Base-by-base conservation (phyloP, 2,797 vertebrate genomes). In the Lacerta agilis region DNA sequence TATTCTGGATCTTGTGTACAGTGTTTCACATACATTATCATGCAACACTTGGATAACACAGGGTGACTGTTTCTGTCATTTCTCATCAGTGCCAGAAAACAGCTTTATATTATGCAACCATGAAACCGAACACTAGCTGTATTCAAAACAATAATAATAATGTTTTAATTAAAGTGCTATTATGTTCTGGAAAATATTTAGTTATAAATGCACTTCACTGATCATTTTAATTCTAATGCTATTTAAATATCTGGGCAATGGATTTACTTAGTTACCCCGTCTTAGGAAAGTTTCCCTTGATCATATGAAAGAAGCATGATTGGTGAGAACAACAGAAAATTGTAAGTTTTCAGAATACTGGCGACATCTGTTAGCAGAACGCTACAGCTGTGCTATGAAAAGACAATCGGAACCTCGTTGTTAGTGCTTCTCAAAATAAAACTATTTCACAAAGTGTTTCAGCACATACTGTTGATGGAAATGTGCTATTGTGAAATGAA, bases 391-490 rank as follows among this genome's bases (percentile, higher is more conserved):
- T 38, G 36, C n/a, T 80, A n/a, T 55, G 83, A 75, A 75, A 75
- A 85, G 7, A 85, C 69, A 81, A 81, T 75, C 25, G 58, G 41
- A 66, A 85, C 17, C 27, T 66, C 55, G 38, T 66, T 49, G 87
- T 85, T 76, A 38, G 55, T 80, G 33, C 55, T 85, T 80, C 83
- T 85, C 38, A 81, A 80, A 81, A 85, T 82, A 82, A 87, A 87
- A 75, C 33, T 41, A 38, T 55, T 85, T 75, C n/a, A 49, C 66
- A 71, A 71, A 88, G 29, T 25, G 10, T 83, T 77, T 71, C 5
- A 10, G 76, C 55, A 66, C 38, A 85, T 55, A 33, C 36, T 83
- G 45, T 45, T 69, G 82, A 79, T 84, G 23, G 29, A 79, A 84
- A 79, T 79, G 77, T 36, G 38, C 73, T 33, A 85, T 18, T 75